phyloP scores from a whole-genome alignment of 2,797 vertebrate species.

The Rhinoraja longicauda region DNA sequence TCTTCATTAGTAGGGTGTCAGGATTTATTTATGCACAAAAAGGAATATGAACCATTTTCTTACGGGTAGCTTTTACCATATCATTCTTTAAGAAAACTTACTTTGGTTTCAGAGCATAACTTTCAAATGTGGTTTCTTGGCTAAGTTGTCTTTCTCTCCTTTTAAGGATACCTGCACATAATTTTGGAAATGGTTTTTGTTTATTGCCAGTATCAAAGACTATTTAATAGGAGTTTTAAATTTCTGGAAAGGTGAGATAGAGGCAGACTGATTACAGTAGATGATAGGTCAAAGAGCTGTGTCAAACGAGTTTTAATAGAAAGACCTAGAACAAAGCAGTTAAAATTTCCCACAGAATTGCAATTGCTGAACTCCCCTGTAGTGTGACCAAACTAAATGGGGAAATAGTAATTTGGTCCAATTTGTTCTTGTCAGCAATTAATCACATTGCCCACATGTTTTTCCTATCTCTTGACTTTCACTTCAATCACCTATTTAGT shows the following conservation, averaged over 20 bases:
- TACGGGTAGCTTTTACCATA: background rate
- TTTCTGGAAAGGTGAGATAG: background rate
- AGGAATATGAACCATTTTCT: background rate
- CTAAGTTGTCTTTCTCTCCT: background rate
- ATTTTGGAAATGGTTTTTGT: background rate
- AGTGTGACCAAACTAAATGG: background rate
- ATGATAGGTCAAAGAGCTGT: no score
- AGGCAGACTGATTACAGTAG: background rate
- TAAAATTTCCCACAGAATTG: background rate
- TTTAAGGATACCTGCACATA: background rate
- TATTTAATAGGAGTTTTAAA: background rate
- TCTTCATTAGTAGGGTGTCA: background rate
- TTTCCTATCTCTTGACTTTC: no score
- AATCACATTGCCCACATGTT: no score
- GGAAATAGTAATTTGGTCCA: no score
- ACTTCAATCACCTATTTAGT: no score
- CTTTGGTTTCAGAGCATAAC: background rate
- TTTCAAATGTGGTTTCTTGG: background rate
- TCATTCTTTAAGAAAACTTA: background rate
- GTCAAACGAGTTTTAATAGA: background rate
- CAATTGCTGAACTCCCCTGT: background rate
- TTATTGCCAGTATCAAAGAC: background rate
- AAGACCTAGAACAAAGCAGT: background rate
- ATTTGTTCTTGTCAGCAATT: no score
- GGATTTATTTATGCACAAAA: background rate